Base-by-base conservation (phyloP, 2,888 invertebrate genomes). In the Podabrus alpinus region DNA sequence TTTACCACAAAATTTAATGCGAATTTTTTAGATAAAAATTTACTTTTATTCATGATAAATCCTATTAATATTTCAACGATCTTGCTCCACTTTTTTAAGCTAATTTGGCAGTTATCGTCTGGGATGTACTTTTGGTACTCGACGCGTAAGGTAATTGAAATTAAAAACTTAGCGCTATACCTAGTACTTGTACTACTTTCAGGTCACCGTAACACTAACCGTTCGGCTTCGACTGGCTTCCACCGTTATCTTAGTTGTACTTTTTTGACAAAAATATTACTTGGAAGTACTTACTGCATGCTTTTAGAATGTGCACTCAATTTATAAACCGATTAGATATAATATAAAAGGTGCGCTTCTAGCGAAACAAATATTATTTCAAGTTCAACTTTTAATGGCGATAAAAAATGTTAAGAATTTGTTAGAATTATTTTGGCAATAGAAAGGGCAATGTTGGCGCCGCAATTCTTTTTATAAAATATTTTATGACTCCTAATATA, bases 191-290 rank as follows among this genome's bases (percentile, higher is more conserved):
- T 73, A 59, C 77, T 69, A 76, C 76, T 77, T 79, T 70, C 73
- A 74, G 79, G 79, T 79, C 79, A 79, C 75, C 72, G 80, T 80
- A 78, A 78, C 74, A 75, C 74, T 78, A 72, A 75, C 78, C 78
- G 66, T 24, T 64, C 17, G 59, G 68, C 15, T 72, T 68, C 15
- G 24, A 59, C 73, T 73, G 76, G 2, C 45, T 45, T 45, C n/a
- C 45, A 45, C 45, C 45, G 45, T 45, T 45, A 45, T 45, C 45
- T 45, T 45, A 45, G 45, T 45, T 45, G 45, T 45, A 45, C n/a
- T 45, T 45, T 45, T 45, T 45, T 45, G 45, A 45, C 45, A 45
- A 45, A 45, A 45, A 45, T 45, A 45, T n/a, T n/a, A n/a, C 45
- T 45, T 45, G 45, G n/a, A 45, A 45, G 45, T 45, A 45, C 45